Conservation (phyloP, 2,113 vertebrate species). For the Verasper variegatus region DNA sequence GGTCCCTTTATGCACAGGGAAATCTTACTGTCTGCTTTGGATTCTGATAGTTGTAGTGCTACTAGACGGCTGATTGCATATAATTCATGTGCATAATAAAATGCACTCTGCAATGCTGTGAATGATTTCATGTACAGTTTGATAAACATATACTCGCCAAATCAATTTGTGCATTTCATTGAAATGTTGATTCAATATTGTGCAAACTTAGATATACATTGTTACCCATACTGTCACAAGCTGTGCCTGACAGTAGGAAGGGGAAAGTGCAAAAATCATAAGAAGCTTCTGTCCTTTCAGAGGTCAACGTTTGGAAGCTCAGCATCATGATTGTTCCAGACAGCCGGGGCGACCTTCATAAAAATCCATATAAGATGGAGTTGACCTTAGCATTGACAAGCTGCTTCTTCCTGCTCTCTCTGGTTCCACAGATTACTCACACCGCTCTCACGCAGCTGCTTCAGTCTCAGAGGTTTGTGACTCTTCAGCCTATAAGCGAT, state of each 20-base stretch:
- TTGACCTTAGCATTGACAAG: conserved; percentile 69
- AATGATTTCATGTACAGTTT: conserved; percentile 33
- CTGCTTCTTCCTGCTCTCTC: conserved; percentile 40
- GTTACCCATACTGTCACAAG: background rate
- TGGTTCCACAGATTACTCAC: conserved; percentile 54
- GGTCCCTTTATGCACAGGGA: conserved; percentile 15
- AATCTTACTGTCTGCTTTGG: conserved; percentile 19
- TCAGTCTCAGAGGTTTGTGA: conserved; percentile 81
- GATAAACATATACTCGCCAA: conserved; percentile 33
- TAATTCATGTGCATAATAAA: conserved; percentile 5
- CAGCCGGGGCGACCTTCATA: background rate
- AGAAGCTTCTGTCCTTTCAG: conserved; percentile 8
- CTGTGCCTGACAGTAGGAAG: conserved; percentile 6
- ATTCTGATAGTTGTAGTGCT: conserved; percentile 3
- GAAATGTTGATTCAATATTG: conserved; percentile 47
- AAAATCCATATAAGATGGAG: background rate
- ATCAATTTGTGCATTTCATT: conserved; percentile 47
- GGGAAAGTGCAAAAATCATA: conserved; percentile 2
- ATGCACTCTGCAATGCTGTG: conserved; percentile 21
- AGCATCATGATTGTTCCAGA: conserved; percentile 2
- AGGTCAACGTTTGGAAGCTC: background rate
- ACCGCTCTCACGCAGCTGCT: conserved; percentile 70
- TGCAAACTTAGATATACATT: conserved; percentile 19
- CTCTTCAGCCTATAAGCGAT: conserved; percentile 82
- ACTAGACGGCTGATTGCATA: background rate